Percentiles rank a stretch among this genome's conserved stretches.
phyloP scores from a whole-genome alignment of 2,888 invertebrate species.

The Lottia scabra region DNA sequence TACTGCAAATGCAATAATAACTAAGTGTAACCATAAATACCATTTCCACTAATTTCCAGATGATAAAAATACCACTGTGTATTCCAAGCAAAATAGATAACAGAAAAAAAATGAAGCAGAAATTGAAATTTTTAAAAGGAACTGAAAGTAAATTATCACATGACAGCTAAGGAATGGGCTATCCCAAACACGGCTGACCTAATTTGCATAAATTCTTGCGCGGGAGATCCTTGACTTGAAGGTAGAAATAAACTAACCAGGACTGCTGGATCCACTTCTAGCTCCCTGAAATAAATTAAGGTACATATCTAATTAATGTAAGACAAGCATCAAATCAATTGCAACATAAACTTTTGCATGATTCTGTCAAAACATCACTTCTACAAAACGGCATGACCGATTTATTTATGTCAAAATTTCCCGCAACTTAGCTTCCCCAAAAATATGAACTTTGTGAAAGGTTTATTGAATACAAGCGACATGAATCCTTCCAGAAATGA shows the following conservation, averaged over 20 bases:
- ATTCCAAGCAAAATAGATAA: no score
- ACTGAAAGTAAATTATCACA: background rate
- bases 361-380: no score
- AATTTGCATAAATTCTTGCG: conserved; percentile 28
- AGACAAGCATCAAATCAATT: no score
- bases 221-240: conserved; percentile 10
- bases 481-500: conserved; percentile 9
- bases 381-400: conserved; percentile 30
- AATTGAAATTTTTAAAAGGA: no score
- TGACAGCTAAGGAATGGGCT: conserved; percentile 9
- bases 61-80: no score
- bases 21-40: no score
- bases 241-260: conserved; percentile 47
- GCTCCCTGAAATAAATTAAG: conserved; percentile 44
- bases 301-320: no score
- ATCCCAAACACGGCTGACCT: conserved; percentile 24
- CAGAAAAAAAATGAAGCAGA: no score
- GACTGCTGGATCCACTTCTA: conserved; percentile 60
- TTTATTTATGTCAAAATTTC: conserved; percentile 32
- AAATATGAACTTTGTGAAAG: background rate
- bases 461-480: conserved; percentile 3
- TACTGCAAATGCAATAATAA: no score
- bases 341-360: no score
- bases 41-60: no score
- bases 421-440: conserved; percentile 11